Base-by-base conservation (phyloP, 1,140 invertebrate genomes). In the Asobara japonica region DNA sequence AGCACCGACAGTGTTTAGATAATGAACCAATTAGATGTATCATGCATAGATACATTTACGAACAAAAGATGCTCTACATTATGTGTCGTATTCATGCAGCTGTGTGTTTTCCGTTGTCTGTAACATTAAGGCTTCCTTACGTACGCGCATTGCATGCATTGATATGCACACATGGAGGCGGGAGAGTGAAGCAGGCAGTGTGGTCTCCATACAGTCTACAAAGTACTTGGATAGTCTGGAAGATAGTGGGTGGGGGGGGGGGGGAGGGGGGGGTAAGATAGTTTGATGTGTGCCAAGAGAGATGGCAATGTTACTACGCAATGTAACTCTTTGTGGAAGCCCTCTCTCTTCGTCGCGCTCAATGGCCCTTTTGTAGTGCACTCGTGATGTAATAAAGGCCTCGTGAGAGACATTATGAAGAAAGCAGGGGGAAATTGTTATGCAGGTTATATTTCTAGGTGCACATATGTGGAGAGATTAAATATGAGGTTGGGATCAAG, bases 21-120 rank as follows among this genome's bases (percentile, higher is more conserved):
- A 75, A 75, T 75, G 74, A 75, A 75, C 74, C 74, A 75, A 75
- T 75, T 75, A 75, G 71, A 29, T 66, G 20, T 16, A 51, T 69
- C 67, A 69, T 69, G 51, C 66, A 69, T 64, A 33, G 73, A 51
- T 56, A 72, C 69, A 69, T 64, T 70, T 74, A 69, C 69, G 60
- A 65, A 33, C 65, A 72, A 45, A 71, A 72, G 73, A 74, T 72
- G 69, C 64, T 74, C 71, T 65, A 65, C 36, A 71, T 74, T 60
- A 64, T 69, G 56, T 41, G 67, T 31, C 13, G 36, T 69, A 36
- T 22, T 25, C 51, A 10, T 5, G 60, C 51, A n/a, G 31, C 51
- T 25, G 31, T 69, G 67, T 65, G 41, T 5, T 45, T 45, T 45
- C 18, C 64, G 69, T 74, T 72, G 65, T 60, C 62, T 71, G 67